Evolutionary conservation across 1,140 invertebrate genomes (phyloP).

Genomic region (Halictus rubicundus): DNA sequence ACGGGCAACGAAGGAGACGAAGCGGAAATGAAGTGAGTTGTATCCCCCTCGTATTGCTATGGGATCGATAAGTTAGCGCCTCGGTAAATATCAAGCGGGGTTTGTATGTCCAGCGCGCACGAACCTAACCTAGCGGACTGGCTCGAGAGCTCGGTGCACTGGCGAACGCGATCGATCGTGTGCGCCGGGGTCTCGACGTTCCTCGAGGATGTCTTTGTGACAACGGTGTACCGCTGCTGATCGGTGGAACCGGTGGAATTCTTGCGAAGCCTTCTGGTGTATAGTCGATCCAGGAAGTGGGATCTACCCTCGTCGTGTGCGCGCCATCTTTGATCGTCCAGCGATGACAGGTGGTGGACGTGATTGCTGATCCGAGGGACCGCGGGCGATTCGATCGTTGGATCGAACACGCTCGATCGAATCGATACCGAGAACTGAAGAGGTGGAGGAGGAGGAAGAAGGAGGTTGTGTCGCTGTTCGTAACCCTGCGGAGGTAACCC

Average conservation of each 20-base stretch:
- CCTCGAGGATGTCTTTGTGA: constrained; percentile 5
- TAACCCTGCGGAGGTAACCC: neutral
- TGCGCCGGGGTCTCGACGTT: neutral
- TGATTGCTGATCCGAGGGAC: constrained; percentile 29
- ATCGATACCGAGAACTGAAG: no score
- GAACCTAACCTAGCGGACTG: constrained; percentile 55
- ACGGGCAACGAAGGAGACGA: constrained; percentile 19
- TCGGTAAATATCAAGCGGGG: constrained; percentile 48
- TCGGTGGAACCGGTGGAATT: constrained; percentile 10
- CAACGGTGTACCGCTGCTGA: neutral
- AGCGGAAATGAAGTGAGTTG: constrained; percentile 56
- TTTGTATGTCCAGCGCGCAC: constrained; percentile 46
- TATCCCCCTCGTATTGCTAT: constrained; percentile 31
- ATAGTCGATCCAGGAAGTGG: constrained; percentile 12
- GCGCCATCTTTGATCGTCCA: constrained; percentile 19
- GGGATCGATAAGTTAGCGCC: constrained; percentile 62
- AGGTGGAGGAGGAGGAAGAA: no score
- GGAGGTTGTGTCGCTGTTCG: no score
- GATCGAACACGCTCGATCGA: constrained; percentile 7
- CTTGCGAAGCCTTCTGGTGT: neutral
- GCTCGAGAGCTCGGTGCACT: constrained; percentile 8
- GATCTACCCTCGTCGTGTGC: neutral
- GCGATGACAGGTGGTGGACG: constrained; percentile 47
- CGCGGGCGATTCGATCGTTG: constrained; percentile 25
- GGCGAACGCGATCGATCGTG: constrained; percentile 1